Base-by-base conservation (phyloP, 2,113 vertebrate species). In the Istiophorus platypterus region DNA sequence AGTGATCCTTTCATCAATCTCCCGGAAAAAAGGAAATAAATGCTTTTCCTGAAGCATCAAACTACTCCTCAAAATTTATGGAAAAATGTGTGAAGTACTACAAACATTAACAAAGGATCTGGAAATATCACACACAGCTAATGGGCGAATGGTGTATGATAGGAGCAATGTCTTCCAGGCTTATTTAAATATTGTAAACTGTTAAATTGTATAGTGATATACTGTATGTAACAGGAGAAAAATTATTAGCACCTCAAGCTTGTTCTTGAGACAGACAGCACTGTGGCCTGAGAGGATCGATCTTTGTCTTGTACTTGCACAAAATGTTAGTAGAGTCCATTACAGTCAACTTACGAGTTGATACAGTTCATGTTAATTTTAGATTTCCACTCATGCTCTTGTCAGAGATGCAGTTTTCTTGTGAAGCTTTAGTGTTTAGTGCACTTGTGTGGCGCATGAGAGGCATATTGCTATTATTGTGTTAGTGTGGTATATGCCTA, bases 321-420 rank as follows among this genome's bases (percentile, higher is more conserved):
- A 73, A 73, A 61, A 13, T 49, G 69, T 85, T 88, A 81, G 74
- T 73, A 80, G 39, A 41, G 4, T 82, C 65, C 57, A 76, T 72
- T 86, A 78, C 37, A 1, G 45, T 47, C 31, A 68, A 58, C 26
- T 13, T 24, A 57, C 41, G 24, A 59, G 31, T n/a, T n/a, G n/a
- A 52, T 62, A 65, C 34, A 67, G 8, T 26, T 59, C 8, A 6
- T 41, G 63, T 73, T 74, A 71, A 58, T 54, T 42, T 76, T 12
- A 63, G 59, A 65, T 69, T 80, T 58, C 20, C n/a, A 57, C n/a
- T 62, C 49, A 14, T 54, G 72, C 59, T 76, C 52, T 61, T 29
- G 29, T 74, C 42, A 26, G 24, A 54, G 24, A 72, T 56, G 59
- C 37, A 42, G 3, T 18, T 84, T 82, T 49, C 17, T 68, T 22